phyloP scores from a whole-genome alignment of 2,888 invertebrate genomes.

The Eremobia ochroleuca region DNA sequence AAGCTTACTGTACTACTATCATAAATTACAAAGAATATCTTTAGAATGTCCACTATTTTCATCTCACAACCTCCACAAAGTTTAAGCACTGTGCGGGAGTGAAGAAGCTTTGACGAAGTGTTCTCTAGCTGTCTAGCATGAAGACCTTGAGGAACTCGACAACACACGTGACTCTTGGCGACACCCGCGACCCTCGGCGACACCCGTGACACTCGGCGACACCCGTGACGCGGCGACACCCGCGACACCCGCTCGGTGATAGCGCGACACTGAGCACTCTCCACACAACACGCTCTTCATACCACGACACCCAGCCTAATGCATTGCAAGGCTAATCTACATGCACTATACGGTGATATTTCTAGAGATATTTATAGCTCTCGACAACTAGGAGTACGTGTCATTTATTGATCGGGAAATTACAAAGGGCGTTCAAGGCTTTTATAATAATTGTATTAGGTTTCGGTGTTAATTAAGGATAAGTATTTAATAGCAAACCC shows the following conservation, averaged over 20 bases:
- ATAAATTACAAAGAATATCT: neutral
- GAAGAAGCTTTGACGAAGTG: constrained; percentile 29
- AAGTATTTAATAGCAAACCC: neutral
- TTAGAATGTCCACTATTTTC: neutral
- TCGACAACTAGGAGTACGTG: neutral
- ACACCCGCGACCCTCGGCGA: neutral
- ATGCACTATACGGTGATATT: neutral
- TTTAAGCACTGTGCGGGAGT: neutral
- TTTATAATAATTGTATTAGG: constrained; percentile 67
- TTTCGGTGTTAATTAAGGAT: neutral
- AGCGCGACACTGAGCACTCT: neutral
- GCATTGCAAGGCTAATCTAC: neutral
- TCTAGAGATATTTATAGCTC: neutral
- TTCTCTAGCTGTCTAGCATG: neutral
- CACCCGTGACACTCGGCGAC: neutral
- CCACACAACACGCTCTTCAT: neutral
- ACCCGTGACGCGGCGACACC: constrained; percentile 6
- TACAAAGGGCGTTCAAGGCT: constrained; percentile 65
- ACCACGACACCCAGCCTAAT: neutral
- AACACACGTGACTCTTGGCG: no score
- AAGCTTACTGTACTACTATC: constrained; percentile 1
- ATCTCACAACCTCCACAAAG: neutral
- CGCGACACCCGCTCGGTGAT: constrained; percentile 7
- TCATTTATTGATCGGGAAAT: constrained; percentile 49
- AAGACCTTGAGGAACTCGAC: neutral